Evolutionary conservation across 2,888 invertebrate species (phyloP).

Genomic region (Eumerus sabulonum): DNA sequence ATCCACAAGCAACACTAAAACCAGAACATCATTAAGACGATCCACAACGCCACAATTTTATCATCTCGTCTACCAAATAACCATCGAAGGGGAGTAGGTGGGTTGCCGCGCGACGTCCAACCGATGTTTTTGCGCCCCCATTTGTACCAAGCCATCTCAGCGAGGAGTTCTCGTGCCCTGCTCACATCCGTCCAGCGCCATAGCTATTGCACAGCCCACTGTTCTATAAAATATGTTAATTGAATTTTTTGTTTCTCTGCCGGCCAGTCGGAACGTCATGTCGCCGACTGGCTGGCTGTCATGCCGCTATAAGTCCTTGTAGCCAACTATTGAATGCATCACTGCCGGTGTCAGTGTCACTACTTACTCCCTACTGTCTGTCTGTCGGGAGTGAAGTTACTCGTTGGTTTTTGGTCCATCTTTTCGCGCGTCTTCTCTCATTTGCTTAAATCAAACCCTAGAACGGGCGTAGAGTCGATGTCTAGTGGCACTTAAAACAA

Average conservation of each 20-base stretch:
- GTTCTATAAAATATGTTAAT: constrained; percentile 69
- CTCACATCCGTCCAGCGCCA: constrained; percentile 36
- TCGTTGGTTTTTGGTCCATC: constrained; percentile 3
- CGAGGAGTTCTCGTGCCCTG: constrained; percentile 51
- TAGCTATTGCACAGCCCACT: constrained; percentile 66
- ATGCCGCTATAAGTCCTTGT: constrained; percentile 40
- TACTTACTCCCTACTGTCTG: constrained; percentile 8
- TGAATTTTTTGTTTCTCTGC: constrained; percentile 59
- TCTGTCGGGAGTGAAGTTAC: neutral
- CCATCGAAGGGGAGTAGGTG: constrained; percentile 51
- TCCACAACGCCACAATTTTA: constrained; percentile 61
- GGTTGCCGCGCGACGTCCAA: constrained; percentile 49
- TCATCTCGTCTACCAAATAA: constrained; percentile 32
- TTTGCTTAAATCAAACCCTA: constrained; percentile 66
- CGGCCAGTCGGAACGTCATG: no score
- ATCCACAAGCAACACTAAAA: neutral
- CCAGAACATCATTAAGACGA: constrained; percentile 61
- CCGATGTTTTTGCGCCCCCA: constrained; percentile 52
- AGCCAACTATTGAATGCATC: constrained; percentile 46
- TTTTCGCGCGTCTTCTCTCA: constrained; percentile 50
- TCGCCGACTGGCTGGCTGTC: no score
- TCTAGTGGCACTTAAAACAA: constrained; percentile 66
- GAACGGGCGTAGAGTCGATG: constrained; percentile 37
- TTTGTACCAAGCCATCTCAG: neutral
- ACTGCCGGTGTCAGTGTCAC: constrained; percentile 56